Evolutionary conservation across 2,888 invertebrate species (phyloP).

Genomic region (Erebia aethiops): DNA sequence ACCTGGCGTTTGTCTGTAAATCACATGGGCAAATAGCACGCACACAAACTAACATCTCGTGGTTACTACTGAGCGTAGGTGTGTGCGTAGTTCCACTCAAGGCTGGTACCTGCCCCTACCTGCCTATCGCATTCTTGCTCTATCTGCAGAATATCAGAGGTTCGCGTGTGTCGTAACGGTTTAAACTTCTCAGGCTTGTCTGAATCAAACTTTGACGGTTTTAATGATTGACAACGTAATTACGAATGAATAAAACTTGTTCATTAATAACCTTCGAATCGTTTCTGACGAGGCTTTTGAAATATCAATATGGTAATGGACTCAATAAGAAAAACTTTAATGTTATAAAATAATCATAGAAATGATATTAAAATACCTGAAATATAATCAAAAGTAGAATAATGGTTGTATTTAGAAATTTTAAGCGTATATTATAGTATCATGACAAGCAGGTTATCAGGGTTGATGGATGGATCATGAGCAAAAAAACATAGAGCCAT

Average conservation of each 20-base stretch:
- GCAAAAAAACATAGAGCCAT: background rate
- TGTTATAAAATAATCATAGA: slow-evolving; percentile 6
- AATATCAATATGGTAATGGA: slow-evolving; percentile 28
- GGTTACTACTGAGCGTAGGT: slow-evolving; percentile 33
- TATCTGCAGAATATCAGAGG: slow-evolving; percentile 70
- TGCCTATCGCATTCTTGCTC: slow-evolving; percentile 72
- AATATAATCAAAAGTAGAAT: background rate
- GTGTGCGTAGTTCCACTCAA: slow-evolving; percentile 46
- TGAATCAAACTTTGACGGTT: slow-evolving; percentile 43
- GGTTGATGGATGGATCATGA: background rate
- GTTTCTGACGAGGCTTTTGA: slow-evolving; percentile 34
- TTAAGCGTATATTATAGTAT: background rate
- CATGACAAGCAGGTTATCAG: no score
- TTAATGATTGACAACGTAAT: slow-evolving; percentile 63
- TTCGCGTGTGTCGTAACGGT: slow-evolving; percentile 68
- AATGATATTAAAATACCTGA: background rate
- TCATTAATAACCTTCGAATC: slow-evolving; percentile 54
- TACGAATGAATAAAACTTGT: slow-evolving; percentile 60
- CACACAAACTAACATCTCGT: slow-evolving; percentile 49
- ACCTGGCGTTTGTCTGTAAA: slow-evolving; percentile 77
- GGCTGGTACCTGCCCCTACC: slow-evolving; percentile 67
- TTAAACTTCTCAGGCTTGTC: slow-evolving; percentile 49
- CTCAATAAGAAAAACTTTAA: background rate
- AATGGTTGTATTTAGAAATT: background rate
- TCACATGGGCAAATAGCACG: slow-evolving; percentile 74